A percentile compares a stretch with the other conserved stretches of the same genome.
phyloP scores from a whole-genome alignment of 1,140 invertebrate species.

The Drosophila auraria region DNA sequence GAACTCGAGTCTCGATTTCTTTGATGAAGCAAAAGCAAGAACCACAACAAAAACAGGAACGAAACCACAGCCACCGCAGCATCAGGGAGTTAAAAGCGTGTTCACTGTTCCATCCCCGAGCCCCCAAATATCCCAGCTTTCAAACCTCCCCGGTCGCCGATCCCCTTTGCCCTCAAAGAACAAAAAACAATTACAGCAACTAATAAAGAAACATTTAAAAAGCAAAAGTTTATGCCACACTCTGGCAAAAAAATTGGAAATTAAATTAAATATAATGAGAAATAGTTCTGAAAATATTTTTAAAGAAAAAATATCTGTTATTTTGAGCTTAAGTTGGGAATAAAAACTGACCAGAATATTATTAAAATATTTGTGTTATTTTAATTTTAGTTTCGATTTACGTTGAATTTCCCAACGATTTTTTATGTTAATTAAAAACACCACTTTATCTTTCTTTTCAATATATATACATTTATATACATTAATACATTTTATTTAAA shows the following conservation, averaged over 20 bases:
- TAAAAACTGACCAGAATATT: too few species aligned
- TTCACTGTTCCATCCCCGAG: constrained; percentile 30
- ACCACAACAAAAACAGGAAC: constrained; percentile 29
- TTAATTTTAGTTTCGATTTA: too few species aligned
- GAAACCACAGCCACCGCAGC: constrained; percentile 46
- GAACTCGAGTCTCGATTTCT: constrained; percentile 73
- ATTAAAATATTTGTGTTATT: too few species aligned
- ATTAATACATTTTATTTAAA: background rate
- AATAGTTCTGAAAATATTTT: too few species aligned
- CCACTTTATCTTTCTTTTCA: too few species aligned
- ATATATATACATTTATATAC: too few species aligned
- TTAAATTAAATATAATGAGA: too few species aligned
- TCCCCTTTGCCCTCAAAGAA: constrained; percentile 11
- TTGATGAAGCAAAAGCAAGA: constrained; percentile 59
- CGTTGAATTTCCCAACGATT: too few species aligned
- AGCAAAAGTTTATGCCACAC: constrained; percentile 72
- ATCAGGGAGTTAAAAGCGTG: constrained; percentile 45
- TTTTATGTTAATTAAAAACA: too few species aligned
- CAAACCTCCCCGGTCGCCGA: background rate
- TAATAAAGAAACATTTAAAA: constrained; percentile 84
- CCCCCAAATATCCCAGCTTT: background rate
- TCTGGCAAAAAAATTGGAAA: constrained; percentile 1
- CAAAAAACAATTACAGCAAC: constrained; percentile 80
- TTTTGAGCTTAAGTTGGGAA: too few species aligned
- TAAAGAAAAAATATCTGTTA: too few species aligned